Evolutionary conservation across 1,140 invertebrate species (phyloP).

Genomic region (Phortica variegata): DNA sequence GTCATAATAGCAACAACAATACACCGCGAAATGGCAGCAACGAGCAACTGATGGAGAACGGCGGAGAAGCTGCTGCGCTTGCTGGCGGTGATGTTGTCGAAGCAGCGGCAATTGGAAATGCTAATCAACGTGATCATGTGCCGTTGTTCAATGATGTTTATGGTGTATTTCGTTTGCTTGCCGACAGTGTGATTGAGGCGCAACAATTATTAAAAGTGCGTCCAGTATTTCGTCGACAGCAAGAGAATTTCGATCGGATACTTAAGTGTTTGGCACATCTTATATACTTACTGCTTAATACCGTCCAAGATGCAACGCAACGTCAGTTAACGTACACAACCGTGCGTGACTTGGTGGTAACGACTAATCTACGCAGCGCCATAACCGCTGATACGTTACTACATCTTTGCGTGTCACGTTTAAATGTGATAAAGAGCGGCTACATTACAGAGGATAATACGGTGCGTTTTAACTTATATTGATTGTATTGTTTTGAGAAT

Average conservation of each 20-base stretch:
- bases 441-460: constrained; percentile 73
- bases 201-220: constrained; percentile 66
- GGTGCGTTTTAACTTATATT: constrained; percentile 37
- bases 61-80: constrained; percentile 35
- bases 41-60: constrained; percentile 19
- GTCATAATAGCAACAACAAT: constrained; percentile 59
- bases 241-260: constrained; percentile 79
- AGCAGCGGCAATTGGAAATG: not conserved
- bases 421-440: constrained; percentile 77
- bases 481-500: not conserved
- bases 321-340: constrained; percentile 51
- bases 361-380: constrained; percentile 68
- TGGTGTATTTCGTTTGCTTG: constrained; percentile 62
- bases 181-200: constrained; percentile 58
- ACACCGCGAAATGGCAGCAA: constrained; percentile 47
- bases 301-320: constrained; percentile 59
- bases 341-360: constrained; percentile 58
- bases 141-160: constrained; percentile 73
- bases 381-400: constrained; percentile 75
- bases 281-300: constrained; percentile 72
- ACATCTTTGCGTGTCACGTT: constrained; percentile 76
- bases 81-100: no score
- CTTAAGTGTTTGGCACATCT: constrained; percentile 79
- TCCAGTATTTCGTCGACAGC: constrained; percentile 75
- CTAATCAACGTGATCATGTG: constrained; percentile 31